phyloP scores from a whole-genome alignment of 2,888 invertebrate genomes.

The Dasysyrphus albostriatus region DNA sequence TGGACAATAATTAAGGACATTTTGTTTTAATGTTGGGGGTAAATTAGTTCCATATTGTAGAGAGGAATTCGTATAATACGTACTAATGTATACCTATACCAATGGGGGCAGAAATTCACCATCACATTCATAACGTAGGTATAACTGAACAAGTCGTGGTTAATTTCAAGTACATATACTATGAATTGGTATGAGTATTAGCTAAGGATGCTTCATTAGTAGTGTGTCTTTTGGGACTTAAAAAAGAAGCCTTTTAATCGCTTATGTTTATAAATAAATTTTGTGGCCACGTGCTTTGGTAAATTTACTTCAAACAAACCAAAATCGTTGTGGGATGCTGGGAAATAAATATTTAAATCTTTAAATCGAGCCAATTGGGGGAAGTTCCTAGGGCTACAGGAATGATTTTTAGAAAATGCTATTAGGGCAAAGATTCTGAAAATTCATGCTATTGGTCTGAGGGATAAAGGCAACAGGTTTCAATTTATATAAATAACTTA shows the following conservation, averaged over 20 bases:
- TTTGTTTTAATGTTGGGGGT: slow-evolving; percentile 61
- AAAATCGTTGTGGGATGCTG: too few species aligned
- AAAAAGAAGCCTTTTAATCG: background rate
- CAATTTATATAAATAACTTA: too few species aligned
- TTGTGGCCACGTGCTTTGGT: background rate
- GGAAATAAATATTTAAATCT: background rate
- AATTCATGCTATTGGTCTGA: too few species aligned
- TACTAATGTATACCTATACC: too few species aligned
- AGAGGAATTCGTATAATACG: background rate
- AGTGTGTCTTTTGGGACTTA: background rate
- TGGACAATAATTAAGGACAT: slow-evolving; percentile 70
- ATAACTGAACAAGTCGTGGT: background rate
- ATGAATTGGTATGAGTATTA: background rate
- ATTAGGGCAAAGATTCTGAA: too few species aligned
- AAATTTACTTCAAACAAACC: background rate
- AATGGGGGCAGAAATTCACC: background rate
- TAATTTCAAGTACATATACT: background rate
- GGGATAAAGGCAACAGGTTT: too few species aligned
- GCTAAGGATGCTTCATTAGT: slow-evolving; percentile 13
- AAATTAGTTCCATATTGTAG: slow-evolving; percentile 56
- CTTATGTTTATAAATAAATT: background rate
- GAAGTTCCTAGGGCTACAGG: too few species aligned
- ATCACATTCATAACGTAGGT: background rate
- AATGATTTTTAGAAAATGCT: too few species aligned
- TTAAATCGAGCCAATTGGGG: too few species aligned